These are phyloP conservation scores for Plagodis dolabraria DNA, from an alignment of 2,888 invertebrate genomes.

Conservation along the genomic window DNA sequence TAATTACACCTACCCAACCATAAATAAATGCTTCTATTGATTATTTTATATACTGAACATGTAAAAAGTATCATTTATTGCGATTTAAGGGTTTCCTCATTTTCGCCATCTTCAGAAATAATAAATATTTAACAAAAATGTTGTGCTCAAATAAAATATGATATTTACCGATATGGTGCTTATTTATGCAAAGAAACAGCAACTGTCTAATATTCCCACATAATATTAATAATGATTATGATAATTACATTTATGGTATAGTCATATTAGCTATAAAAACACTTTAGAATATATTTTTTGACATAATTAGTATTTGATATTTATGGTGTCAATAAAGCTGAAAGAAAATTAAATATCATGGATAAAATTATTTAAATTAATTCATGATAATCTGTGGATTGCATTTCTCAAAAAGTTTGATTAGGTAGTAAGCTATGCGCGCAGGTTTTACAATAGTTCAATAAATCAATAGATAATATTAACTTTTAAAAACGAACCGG, in stretches of 20 bases:
- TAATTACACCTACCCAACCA: too few species aligned
- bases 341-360: conserved; percentile 27
- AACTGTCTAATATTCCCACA: conserved; percentile 37
- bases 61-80: too few species aligned
- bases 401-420: neutral
- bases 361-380: conserved; percentile 22
- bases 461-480: too few species aligned
- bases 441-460: too few species aligned
- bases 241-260: conserved; percentile 29
- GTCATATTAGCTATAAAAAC: conserved; percentile 35
- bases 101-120: too few species aligned
- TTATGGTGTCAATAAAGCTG: conserved; percentile 33
- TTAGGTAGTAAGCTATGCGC: too few species aligned
- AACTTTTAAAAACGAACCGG: too few species aligned
- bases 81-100: too few species aligned
- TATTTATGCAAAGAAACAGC: conserved; percentile 28
- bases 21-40: too few species aligned
- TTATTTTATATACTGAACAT: too few species aligned
- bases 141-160: conserved; percentile 5
- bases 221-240: conserved; percentile 35
- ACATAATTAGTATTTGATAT: conserved; percentile 26
- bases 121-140: too few species aligned
- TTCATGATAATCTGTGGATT: conserved; percentile 1
- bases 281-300: conserved; percentile 8
- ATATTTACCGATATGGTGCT: conserved; percentile 20